These are phyloP conservation scores for Drosophila neotestacea DNA, from an alignment of 2,888 invertebrate genomes.

Conservation along the genomic window DNA sequence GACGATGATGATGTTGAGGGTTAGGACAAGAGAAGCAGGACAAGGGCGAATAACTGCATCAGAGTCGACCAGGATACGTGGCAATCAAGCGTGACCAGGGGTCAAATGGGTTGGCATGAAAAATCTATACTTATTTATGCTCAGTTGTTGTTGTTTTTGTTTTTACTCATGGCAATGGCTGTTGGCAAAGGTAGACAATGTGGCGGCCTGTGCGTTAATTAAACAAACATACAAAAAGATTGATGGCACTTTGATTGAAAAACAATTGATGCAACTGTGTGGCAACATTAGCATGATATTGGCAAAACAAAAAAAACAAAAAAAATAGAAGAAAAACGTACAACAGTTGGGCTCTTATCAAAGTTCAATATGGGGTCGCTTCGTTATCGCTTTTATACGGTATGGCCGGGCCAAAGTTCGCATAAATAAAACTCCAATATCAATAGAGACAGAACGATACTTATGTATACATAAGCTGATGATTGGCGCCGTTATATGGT, in stretches of 20 bases:
- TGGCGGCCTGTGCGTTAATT: constrained; percentile 72
- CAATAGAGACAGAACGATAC: constrained; percentile 46
- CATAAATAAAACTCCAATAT: constrained; percentile 72
- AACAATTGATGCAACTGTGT: constrained; percentile 84
- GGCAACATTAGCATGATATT: constrained; percentile 80
- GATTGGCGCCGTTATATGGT: constrained; percentile 63
- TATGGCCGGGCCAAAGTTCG: constrained; percentile 61
- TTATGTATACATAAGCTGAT: constrained; percentile 66
- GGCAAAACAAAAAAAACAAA: constrained; percentile 58
- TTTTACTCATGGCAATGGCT: background rate
- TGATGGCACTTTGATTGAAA: constrained; percentile 84
- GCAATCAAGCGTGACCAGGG: constrained; percentile 71
- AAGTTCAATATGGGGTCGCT: constrained; percentile 63
- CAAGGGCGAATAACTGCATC: constrained; percentile 52
- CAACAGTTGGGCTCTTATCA: constrained; percentile 66
- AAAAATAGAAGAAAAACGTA: constrained; percentile 15
- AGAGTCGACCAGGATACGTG: constrained; percentile 30
- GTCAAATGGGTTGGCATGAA: constrained; percentile 71
- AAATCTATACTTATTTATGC: constrained; percentile 49
- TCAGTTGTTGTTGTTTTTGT: constrained; percentile 21
- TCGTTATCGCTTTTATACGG: constrained; percentile 2
- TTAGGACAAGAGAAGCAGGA: background rate
- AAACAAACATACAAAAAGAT: constrained; percentile 81
- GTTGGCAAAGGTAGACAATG: constrained; percentile 57
- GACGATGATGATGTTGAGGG: constrained; percentile 16